These are phyloP conservation scores for Argyresthia goedartella DNA, from an alignment of 2,888 invertebrate species.

Conservation along the genomic window DNA sequence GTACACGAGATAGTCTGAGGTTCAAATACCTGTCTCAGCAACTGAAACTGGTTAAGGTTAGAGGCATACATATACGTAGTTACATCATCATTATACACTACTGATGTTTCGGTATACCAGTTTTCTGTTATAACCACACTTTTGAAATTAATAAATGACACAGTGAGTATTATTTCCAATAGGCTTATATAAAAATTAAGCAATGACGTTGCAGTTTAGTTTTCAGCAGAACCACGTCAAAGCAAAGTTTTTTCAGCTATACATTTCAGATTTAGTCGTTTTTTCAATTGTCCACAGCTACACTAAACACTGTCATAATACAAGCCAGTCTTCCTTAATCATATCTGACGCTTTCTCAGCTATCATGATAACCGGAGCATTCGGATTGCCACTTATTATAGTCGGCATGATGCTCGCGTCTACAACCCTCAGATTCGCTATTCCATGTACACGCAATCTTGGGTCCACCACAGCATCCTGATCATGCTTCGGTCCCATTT, in stretches of 20 bases:
- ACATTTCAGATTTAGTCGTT: no score
- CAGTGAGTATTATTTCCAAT: no score
- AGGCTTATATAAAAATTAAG: no score
- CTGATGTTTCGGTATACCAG: no score
- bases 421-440: slow-evolving; percentile 81
- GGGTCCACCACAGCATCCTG: slow-evolving; percentile 85
- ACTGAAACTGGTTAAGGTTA: no score
- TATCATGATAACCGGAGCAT: slow-evolving; percentile 91
- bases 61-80: no score
- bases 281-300: slow-evolving; percentile 7
- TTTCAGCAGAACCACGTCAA: not conserved
- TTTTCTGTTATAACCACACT: no score
- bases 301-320: slow-evolving; percentile 51
- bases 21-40: no score
- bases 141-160: no score
- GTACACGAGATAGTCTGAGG: no score
- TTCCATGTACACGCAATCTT: slow-evolving; percentile 81
- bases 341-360: slow-evolving; percentile 91
- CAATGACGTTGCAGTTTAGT: not conserved
- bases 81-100: no score
- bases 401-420: slow-evolving; percentile 92
- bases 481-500: slow-evolving; percentile 87
- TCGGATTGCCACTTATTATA: slow-evolving; percentile 91
- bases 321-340: slow-evolving; percentile 88
- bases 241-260: no score